Conservation (phyloP, 2,113 vertebrate genomes). For the Lathamus discolor region DNA sequence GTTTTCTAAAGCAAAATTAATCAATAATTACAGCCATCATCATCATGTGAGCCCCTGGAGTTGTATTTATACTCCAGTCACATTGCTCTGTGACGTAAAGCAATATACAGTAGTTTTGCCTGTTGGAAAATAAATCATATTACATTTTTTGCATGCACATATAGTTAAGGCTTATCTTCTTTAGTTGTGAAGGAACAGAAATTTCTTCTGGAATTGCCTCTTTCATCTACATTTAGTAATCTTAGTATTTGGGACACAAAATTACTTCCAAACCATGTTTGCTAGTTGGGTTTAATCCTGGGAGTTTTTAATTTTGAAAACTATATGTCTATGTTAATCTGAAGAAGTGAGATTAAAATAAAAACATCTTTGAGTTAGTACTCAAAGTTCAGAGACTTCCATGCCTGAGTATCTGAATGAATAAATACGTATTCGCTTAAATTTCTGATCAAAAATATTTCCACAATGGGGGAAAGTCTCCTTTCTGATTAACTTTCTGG, state of each 20-base stretch:
- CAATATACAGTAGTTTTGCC: neutral
- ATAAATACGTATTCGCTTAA: neutral
- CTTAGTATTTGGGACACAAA: slow-evolving; percentile 25
- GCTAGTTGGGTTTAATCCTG: slow-evolving; percentile 39
- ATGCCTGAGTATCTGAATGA: neutral
- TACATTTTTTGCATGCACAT: slow-evolving; percentile 11
- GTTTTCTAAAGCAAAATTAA: slow-evolving; percentile 9
- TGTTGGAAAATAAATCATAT: slow-evolving; percentile 40
- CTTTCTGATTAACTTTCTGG: neutral
- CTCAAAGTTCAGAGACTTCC: slow-evolving; percentile 11
- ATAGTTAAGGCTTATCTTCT: slow-evolving; percentile 45
- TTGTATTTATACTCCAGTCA: neutral
- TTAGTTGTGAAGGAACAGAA: neutral
- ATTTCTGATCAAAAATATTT: neutral
- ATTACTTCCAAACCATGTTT: slow-evolving; percentile 25
- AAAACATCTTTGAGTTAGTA: neutral
- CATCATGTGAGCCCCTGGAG: neutral
- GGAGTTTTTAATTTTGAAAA: slow-evolving; percentile 28
- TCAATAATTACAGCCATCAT: slow-evolving; percentile 33
- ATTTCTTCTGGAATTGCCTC: slow-evolving; percentile 44
- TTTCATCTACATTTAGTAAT: slow-evolving; percentile 53
- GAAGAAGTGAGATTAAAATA: slow-evolving; percentile 26
- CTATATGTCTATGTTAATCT: slow-evolving; percentile 33
- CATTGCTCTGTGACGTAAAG: neutral
- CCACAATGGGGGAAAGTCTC: neutral